Conservation (phyloP, 1,140 invertebrate genomes). For the Zaprionus nigranus region DNA sequence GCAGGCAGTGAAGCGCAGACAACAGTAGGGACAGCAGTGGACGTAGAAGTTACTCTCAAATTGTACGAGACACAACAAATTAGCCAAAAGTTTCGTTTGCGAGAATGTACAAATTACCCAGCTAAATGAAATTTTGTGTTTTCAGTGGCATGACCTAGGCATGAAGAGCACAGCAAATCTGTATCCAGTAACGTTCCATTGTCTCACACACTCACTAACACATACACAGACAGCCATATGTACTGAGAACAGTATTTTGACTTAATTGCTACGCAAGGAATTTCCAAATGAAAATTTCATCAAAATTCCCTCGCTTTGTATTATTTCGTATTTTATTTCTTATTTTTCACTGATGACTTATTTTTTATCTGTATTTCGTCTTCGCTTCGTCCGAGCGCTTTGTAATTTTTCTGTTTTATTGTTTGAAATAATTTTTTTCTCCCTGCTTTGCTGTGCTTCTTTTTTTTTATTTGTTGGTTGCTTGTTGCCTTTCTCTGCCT, state of each 20-base stretch:
- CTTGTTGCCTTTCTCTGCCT: slow-evolving; percentile 12
- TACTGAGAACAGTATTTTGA: slow-evolving; percentile 36
- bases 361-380: slow-evolving; percentile 28
- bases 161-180: slow-evolving; percentile 29
- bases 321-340: slow-evolving; percentile 49
- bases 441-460: background rate
- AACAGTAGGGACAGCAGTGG: background rate
- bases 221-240: slow-evolving; percentile 9
- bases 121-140: slow-evolving; percentile 61
- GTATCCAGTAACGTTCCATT: slow-evolving; percentile 9
- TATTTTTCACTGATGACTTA: slow-evolving; percentile 41
- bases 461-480: background rate
- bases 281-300: slow-evolving; percentile 74
- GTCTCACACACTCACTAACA: background rate
- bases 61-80: slow-evolving; percentile 31
- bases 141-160: slow-evolving; percentile 3
- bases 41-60: slow-evolving; percentile 15
- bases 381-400: slow-evolving; percentile 20
- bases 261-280: slow-evolving; percentile 76
- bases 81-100: slow-evolving; percentile 29
- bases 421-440: slow-evolving; percentile 61
- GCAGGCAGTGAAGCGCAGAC: background rate
- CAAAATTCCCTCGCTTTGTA: slow-evolving; percentile 66
- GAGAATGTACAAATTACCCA: slow-evolving; percentile 54
- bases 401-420: slow-evolving; percentile 47